A percentile compares a stretch with the other conserved stretches of the same genome.
Evolutionary conservation across 2,888 invertebrate genomes (phyloP).

Genomic region (Neoitamus cyanurus): DNA sequence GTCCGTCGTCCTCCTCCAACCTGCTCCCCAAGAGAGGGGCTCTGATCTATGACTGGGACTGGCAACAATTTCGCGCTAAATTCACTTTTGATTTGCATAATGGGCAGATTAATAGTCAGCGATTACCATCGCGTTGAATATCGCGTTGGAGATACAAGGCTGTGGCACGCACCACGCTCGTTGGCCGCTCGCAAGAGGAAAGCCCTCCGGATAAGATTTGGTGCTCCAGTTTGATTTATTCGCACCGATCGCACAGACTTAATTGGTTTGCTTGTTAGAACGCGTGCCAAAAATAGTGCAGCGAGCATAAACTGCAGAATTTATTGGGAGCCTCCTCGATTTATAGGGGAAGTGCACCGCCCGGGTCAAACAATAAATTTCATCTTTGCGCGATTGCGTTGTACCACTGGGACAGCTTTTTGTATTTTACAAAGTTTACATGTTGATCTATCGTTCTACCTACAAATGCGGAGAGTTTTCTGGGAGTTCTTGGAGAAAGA

Average conservation of each 20-base stretch:
- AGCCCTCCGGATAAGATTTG: slow-evolving; percentile 32
- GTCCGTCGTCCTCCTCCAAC: background rate
- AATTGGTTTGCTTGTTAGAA: slow-evolving; percentile 40
- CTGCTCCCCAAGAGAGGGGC: background rate
- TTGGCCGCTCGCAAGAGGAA: background rate
- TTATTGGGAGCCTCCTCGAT: slow-evolving; percentile 9
- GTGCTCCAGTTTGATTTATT: slow-evolving; percentile 34
- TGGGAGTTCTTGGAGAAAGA: background rate
- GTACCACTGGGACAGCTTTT: background rate
- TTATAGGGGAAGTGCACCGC: slow-evolving; percentile 15
- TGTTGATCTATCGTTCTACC: background rate
- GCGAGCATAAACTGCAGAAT: background rate
- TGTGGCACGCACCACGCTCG: slow-evolving; percentile 9
- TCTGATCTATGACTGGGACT: background rate
- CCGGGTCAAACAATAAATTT: background rate
- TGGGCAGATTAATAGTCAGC: slow-evolving; percentile 32
- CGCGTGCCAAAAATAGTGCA: slow-evolving; percentile 43
- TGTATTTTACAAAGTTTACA: background rate
- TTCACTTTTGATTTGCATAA: slow-evolving; percentile 37
- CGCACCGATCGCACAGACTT: background rate
- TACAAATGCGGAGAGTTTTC: background rate
- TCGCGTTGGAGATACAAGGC: slow-evolving; percentile 15
- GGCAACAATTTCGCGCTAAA: background rate
- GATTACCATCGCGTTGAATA: slow-evolving; percentile 22
- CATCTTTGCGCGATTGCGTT: background rate